These are phyloP conservation scores for Prosopocoilus inquinatus DNA, from an alignment of 2,888 invertebrate genomes.

Conservation along the genomic window DNA sequence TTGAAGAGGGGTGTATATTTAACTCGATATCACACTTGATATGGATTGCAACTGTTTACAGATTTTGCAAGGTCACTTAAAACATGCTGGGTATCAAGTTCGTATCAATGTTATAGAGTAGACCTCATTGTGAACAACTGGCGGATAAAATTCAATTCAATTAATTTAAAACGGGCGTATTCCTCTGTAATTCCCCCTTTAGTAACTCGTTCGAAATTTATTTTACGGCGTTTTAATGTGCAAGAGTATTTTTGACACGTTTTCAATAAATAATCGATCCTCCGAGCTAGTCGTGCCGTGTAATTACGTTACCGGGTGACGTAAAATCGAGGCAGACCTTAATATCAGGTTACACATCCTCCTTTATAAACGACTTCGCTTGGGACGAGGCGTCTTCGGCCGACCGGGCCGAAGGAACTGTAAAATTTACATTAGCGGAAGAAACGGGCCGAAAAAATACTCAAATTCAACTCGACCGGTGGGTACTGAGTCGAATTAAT, in stretches of 20 bases:
- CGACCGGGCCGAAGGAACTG: too few species aligned
- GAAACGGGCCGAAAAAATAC: too few species aligned
- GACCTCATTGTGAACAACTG: neutral
- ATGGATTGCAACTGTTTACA: too few species aligned
- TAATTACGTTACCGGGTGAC: constrained; percentile 4
- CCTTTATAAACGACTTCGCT: neutral
- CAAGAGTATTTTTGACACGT: constrained; percentile 4
- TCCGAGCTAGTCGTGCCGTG: neutral
- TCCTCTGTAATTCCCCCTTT: neutral
- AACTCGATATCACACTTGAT: too few species aligned
- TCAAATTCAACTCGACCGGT: too few species aligned
- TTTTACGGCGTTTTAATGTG: constrained; percentile 1
- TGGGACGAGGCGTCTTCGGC: neutral
- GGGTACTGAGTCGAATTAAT: too few species aligned
- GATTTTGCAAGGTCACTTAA: too few species aligned
- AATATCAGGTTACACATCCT: constrained; percentile 3
- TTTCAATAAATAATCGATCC: constrained; percentile 5
- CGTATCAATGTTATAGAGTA: too few species aligned
- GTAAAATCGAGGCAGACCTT: constrained; percentile 2
- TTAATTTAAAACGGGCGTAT: neutral
- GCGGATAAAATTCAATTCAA: neutral
- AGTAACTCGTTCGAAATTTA: neutral
- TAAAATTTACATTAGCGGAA: too few species aligned
- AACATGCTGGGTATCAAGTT: too few species aligned
- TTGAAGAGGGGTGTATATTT: too few species aligned